phyloP scores from a whole-genome alignment of 37 sponge, comb jelly and placozoan species.

The Crambe crambe region DNA sequence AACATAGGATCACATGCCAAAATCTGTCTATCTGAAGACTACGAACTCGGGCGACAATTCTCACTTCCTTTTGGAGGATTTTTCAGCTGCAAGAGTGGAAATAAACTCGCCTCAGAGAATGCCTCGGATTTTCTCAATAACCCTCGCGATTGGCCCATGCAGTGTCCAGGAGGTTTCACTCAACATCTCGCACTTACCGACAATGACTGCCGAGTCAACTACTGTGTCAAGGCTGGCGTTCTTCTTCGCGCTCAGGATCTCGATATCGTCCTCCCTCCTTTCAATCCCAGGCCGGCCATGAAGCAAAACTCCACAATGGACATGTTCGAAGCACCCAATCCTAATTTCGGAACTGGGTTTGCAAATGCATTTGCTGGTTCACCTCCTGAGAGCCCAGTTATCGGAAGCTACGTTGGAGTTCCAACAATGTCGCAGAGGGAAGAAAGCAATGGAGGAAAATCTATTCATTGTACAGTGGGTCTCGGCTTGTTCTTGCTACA shows the following conservation, averaged over 20 bases:
- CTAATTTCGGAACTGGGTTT: not conserved
- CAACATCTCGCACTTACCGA: constrained; percentile 35
- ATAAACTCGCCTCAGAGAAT: constrained; percentile 19
- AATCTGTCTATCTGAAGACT: constrained; percentile 44
- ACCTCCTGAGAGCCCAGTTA: too few species aligned
- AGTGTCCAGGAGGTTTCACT: constrained; percentile 42
- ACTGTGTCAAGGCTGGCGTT: constrained; percentile 24
- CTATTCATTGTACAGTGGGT: too few species aligned
- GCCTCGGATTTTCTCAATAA: not conserved
- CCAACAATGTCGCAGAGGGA: too few species aligned
- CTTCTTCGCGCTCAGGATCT: not conserved
- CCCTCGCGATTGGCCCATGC: constrained; percentile 1
- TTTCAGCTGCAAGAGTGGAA: constrained; percentile 50
- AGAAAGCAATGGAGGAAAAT: too few species aligned
- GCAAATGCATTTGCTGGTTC: not conserved
- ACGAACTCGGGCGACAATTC: constrained; percentile 28
- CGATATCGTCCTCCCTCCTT: constrained; percentile 8
- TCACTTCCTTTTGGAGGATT: constrained; percentile 69
- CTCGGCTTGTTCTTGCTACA: too few species aligned
- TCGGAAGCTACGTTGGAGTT: too few species aligned
- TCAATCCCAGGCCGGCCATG: constrained; percentile 1
- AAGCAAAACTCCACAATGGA: not conserved
- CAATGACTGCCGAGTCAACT: constrained; percentile 40
- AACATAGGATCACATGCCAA: constrained; percentile 10
- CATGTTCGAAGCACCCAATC: not conserved